phyloP scores from a whole-genome alignment of 1,140 invertebrate genomes.

The Brachystomella parvula region DNA sequence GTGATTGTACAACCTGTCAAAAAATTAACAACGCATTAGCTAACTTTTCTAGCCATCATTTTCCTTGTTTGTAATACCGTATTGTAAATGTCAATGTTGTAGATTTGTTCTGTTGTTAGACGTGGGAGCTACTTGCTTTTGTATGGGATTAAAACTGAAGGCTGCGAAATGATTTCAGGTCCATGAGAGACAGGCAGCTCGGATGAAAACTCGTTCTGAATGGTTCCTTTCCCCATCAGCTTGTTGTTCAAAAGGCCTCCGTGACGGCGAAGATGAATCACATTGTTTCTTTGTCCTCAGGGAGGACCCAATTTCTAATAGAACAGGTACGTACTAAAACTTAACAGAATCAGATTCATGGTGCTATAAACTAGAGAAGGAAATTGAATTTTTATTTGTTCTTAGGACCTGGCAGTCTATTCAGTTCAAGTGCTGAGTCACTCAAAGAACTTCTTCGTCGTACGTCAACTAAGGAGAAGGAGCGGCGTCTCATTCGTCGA shows the following conservation, averaged over 20 bases:
- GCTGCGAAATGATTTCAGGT: slow-evolving; percentile 52
- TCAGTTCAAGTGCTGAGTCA: slow-evolving; percentile 61
- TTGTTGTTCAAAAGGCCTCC: slow-evolving; percentile 22
- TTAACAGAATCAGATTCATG: not conserved
- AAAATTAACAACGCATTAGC: too few relatives aligned
- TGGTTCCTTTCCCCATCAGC: slow-evolving; percentile 74
- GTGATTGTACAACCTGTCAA: too few relatives aligned
- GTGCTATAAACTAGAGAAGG: slow-evolving; percentile 11
- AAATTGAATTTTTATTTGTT: slow-evolving; percentile 16
- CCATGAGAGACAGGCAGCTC: slow-evolving; percentile 82
- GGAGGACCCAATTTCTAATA: slow-evolving; percentile 26
- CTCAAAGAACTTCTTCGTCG: slow-evolving; percentile 57
- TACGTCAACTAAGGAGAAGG: slow-evolving; percentile 58
- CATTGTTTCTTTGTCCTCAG: slow-evolving; percentile 18
- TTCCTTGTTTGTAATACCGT: slow-evolving; percentile 4
- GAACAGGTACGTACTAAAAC: not conserved
- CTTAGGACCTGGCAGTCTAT: slow-evolving; percentile 44
- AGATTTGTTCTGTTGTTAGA: too few relatives aligned
- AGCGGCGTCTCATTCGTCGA: slow-evolving; percentile 52
- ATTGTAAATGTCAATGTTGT: not conserved
- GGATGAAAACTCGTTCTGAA: slow-evolving; percentile 86
- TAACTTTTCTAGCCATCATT: too few relatives aligned
- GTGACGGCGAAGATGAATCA: not conserved
- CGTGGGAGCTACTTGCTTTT: not conserved
- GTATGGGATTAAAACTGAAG: not conserved